A percentile compares a stretch with the other conserved stretches of the same genome.
phyloP scores from a whole-genome alignment of 2,797 vertebrate genomes.

The Potorous gilbertii region DNA sequence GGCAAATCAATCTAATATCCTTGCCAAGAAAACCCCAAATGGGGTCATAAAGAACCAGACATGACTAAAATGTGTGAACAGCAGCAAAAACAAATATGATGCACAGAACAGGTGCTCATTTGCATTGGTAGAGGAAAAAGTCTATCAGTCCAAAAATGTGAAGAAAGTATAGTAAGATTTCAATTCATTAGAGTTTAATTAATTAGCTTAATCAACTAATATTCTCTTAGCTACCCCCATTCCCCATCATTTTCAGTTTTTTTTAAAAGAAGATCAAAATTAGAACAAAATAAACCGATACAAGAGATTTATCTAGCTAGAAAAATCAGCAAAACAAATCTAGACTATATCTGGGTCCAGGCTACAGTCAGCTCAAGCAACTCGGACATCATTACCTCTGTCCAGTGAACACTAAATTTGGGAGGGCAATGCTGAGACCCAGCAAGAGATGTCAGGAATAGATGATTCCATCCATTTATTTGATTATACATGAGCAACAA shows the following conservation, averaged over 20 bases:
- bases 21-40: neutral
- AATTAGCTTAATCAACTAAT: conserved; percentile 2
- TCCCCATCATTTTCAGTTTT: neutral
- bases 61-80: neutral
- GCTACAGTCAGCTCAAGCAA: neutral
- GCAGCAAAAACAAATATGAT: neutral
- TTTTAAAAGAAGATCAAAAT: conserved; percentile 5
- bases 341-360: neutral
- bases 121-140: neutral
- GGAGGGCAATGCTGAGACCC: neutral
- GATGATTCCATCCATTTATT: neutral
- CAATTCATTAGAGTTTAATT: conserved; percentile 13
- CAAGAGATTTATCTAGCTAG: neutral
- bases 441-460: neutral
- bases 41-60: neutral
- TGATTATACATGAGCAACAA: neutral
- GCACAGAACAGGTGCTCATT: neutral
- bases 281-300: neutral
- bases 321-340: neutral
- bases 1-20: neutral
- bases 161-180: conserved; percentile 1
- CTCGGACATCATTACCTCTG: neutral
- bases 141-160: neutral
- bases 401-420: neutral
- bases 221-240: neutral